Base-by-base conservation (phyloP, 1,140 invertebrate genomes). In the Helicoverpa armigera region DNA sequence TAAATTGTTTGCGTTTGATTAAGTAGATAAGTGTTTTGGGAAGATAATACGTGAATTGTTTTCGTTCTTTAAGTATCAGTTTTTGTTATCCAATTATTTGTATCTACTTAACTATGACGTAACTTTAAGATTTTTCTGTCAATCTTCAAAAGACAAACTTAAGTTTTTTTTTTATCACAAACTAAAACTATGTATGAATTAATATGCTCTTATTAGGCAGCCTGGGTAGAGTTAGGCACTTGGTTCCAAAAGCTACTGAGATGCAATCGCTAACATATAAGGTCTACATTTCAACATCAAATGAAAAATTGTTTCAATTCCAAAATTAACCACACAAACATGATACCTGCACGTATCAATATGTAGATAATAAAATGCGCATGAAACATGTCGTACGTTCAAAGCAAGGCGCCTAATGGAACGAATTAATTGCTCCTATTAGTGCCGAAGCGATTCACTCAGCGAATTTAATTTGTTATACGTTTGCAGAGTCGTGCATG, bases 401-500 rank as follows among this genome's bases (percentile, higher is more conserved):
- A 82, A 82, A 84, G 81, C 73, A 79, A 58, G 69, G 23, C 63
- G 5, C 61, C 80, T 87, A 85, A 88, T 88, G 83, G 83, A 83
- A 70, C 81, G 77, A 81, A 86, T 87, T 88, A 83, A 86, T 89
- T 88, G 85, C 79, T 86, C 67, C 84, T 81, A 88, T 89, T 88
- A 82, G 82, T 85, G 58, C 74, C 82, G 74, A 54, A 60, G 79
- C 82, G 72, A 84, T 76, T 83, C 83, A 82, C 80, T 86, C 81
- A 9, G 12, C 70, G 75, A 69, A 84, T 81, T 84, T 77, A 84
- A 60, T 78, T 63, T 61, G 74, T 81, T 69, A 75, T 67, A 50
- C 73, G 73, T 56, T 75, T 75, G 50, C 7, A 5, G 35, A 56
- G 23, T 65, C 61, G 31, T 13, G 58, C 13, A 12, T 53, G 18